Base-by-base conservation (phyloP, 2,113 vertebrate species). In the Actinemys pallida region DNA sequence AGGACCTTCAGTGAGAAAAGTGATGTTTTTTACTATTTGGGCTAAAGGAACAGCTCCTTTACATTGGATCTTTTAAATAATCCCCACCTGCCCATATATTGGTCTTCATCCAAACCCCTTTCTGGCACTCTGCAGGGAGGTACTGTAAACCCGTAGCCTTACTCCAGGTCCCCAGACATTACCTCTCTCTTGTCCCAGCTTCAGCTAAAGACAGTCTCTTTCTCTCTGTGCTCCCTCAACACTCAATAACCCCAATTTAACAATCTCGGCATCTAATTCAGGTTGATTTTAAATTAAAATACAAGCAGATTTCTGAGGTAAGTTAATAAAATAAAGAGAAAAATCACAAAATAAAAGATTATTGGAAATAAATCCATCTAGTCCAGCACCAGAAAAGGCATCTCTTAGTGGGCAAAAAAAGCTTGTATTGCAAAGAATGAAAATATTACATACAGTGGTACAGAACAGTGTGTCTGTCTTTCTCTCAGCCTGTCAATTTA, bases 101-200 rank as follows among this genome's bases (percentile, higher is more conserved):
- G 78, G 35, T 10, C 17, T 72, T 72, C n/a, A 72, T 72, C 65
- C 87, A 17, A 12, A 7, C 16, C 49, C 17, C 31, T 78, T 47
- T 78, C 42, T 45, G 42, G 49, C 50, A 0, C 39, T 0, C 0
- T 0, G 0, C 17, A 25, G 13, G 9, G 31, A 22, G 17, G 57
- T 29, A 80, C 42, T 39, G 27, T 53, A 56, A 35, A 2, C 65
- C 19, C 8, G 1, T 10, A 72, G n/a, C 17, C 65, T 72, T 72
- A 72, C 17, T 39, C 19, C 17, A n/a, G 10, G n/a, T 39, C 31
- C n/a, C 59, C 8, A 69, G 35, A 72, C n/a, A 20, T 72, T 39
- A 72, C 65, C 17, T 7, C 19, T 62, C 11, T 19, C n/a, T 79
- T 78, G 10, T 49, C 47, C 47, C 27, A 20, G 39, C 25, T 56